These are phyloP conservation scores for Dendrolimus kikuchii DNA, from an alignment of 1,140 invertebrate species.

Conservation along the genomic window DNA sequence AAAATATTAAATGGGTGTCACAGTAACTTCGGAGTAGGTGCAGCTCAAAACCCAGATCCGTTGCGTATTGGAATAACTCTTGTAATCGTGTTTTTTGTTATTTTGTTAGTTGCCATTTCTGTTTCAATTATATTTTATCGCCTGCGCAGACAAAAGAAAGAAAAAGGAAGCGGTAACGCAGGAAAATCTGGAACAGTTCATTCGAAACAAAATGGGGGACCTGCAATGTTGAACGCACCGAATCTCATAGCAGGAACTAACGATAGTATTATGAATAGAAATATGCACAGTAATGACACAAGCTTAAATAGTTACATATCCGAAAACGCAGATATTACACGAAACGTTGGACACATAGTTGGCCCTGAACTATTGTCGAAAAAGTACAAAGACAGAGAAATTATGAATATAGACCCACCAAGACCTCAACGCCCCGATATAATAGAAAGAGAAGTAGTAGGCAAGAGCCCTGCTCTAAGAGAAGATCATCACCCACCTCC, in stretches of 20 bases:
- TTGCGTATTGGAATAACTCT: slow-evolving; percentile 92
- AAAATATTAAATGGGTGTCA: slow-evolving; percentile 80
- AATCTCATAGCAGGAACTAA: slow-evolving; percentile 72
- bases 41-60: slow-evolving; percentile 85
- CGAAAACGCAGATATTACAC: slow-evolving; percentile 78
- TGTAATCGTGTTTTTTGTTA: slow-evolving; percentile 95
- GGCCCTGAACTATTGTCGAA: slow-evolving; percentile 87
- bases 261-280: slow-evolving; percentile 74
- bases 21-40: slow-evolving; percentile 80
- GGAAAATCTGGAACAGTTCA: slow-evolving; percentile 73
- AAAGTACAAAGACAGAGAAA: slow-evolving; percentile 90
- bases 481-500: slow-evolving; percentile 84
- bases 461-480: slow-evolving; percentile 82
- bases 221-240: slow-evolving; percentile 69
- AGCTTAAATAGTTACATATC: slow-evolving; percentile 75
- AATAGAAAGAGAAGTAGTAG: slow-evolving; percentile 90
- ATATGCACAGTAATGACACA: slow-evolving; percentile 72
- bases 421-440: slow-evolving; percentile 91
- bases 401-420: slow-evolving; percentile 76
- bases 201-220: slow-evolving; percentile 78
- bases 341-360: slow-evolving; percentile 80
- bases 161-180: slow-evolving; percentile 78
- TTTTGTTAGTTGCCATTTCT: slow-evolving; percentile 88
- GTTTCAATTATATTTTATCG: slow-evolving; percentile 93
- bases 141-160: slow-evolving; percentile 86